phyloP scores from a whole-genome alignment of 2,797 vertebrate species.

The Phoebastria nigripes region DNA sequence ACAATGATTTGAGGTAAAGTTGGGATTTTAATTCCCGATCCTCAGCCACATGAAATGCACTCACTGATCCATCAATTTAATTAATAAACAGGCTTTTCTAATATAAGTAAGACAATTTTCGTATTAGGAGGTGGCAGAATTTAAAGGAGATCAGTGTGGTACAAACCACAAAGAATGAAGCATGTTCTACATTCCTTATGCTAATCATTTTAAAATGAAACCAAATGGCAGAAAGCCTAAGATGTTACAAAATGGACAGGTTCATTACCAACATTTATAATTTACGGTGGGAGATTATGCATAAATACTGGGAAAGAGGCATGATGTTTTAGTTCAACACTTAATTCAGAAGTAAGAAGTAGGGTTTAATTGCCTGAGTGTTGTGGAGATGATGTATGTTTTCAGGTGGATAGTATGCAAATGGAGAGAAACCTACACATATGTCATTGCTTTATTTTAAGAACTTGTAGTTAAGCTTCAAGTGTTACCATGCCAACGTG shows the following conservation, averaged over 20 bases:
- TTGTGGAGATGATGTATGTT: background rate
- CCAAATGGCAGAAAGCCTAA: background rate
- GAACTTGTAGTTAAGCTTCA: constrained; percentile 52
- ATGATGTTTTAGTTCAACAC: background rate
- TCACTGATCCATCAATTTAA: background rate
- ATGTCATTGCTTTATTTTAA: constrained; percentile 69
- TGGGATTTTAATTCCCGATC: background rate
- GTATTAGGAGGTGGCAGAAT: background rate
- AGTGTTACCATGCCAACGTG: constrained; percentile 72
- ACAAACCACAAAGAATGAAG: background rate
- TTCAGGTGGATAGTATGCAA: constrained; percentile 31
- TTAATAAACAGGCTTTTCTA: background rate
- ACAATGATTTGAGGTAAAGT: background rate
- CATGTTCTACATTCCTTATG: background rate
- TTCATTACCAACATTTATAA: background rate
- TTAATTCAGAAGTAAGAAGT: background rate
- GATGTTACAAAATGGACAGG: background rate
- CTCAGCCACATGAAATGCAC: background rate
- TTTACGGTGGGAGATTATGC: background rate
- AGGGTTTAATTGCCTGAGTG: background rate
- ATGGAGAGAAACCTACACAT: constrained; percentile 34
- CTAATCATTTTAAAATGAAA: background rate
- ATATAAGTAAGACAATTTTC: background rate
- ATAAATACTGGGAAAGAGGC: background rate
- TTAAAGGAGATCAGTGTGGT: background rate